These are phyloP conservation scores for Phalloptychus januarius DNA, from an alignment of 2,797 vertebrate species.

Conservation along the genomic window DNA sequence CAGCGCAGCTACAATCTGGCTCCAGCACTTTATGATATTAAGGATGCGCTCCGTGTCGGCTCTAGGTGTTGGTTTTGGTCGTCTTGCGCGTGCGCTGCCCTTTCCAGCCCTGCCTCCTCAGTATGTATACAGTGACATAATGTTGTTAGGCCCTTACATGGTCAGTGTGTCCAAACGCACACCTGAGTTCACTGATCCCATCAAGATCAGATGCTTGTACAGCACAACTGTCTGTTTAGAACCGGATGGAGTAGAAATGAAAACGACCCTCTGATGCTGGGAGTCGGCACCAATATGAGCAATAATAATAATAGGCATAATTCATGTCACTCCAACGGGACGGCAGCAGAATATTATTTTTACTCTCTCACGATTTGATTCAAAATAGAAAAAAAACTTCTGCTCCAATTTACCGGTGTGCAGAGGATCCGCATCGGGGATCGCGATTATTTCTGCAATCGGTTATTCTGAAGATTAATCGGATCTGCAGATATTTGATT, in stretches of 20 bases:
- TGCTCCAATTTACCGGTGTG: too few relatives aligned
- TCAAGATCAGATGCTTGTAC: not conserved
- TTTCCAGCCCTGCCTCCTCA: not conserved
- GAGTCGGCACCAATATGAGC: not conserved
- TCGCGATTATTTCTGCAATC: too few relatives aligned
- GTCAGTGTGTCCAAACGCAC: not conserved
- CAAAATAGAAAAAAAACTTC: too few relatives aligned
- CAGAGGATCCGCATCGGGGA: too few relatives aligned
- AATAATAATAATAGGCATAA: not conserved
- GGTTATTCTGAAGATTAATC: too few relatives aligned
- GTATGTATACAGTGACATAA: not conserved
- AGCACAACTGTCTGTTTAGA: not conserved
- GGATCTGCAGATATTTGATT: too few relatives aligned
- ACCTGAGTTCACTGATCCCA: not conserved
- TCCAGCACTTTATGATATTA: slow-evolving; percentile 17
- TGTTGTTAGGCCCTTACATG: not conserved
- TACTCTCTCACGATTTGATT: too few relatives aligned
- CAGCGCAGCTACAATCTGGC: slow-evolving; percentile 34
- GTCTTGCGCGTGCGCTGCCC: not conserved
- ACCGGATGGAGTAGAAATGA: not conserved
- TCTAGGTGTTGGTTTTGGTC: not conserved
- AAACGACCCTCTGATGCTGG: not conserved
- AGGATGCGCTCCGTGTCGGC: slow-evolving; percentile 10
- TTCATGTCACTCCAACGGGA: not conserved
- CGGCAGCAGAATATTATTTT: not conserved